These are phyloP conservation scores for Zelostemma sp. DNA, from an alignment of 1,140 invertebrate species.

Conservation along the genomic window DNA sequence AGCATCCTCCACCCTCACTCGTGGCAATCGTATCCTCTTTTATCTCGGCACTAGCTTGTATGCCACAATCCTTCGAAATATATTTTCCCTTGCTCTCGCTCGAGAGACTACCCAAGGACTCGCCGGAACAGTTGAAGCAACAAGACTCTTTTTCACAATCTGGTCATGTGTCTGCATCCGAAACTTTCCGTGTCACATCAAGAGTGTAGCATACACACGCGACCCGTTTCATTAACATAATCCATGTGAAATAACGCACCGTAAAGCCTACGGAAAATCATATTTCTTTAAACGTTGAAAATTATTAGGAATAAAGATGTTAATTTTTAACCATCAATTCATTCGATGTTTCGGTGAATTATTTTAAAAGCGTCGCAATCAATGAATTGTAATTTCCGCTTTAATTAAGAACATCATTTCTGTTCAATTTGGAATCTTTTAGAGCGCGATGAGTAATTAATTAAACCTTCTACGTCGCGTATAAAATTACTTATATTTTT, in stretches of 20 bases:
- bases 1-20: conserved; percentile 2
- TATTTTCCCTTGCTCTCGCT: conserved; percentile 40
- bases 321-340: no score
- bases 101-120: conserved; percentile 20
- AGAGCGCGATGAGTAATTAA: conserved; percentile 17
- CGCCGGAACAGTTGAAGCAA: conserved; percentile 13
- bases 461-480: conserved; percentile 4
- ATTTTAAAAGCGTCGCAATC: no score
- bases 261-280: no score
- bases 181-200: neutral
- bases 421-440: no score
- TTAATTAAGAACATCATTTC: no score
- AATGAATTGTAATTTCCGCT: no score
- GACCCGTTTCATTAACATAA: conserved; percentile 6
- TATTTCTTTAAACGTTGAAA: no score
- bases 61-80: conserved; percentile 38
- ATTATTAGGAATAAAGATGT: no score
- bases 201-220: neutral
- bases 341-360: no score
- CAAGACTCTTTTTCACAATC: conserved; percentile 43
- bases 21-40: conserved; percentile 30
- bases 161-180: conserved; percentile 14
- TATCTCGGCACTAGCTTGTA: conserved; percentile 16
- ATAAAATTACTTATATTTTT: conserved; percentile 20
- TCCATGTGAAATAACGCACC: conserved; percentile 3